Conservation (phyloP, 2,888 invertebrate genomes). For the Callyntrura guangdongensis region DNA sequence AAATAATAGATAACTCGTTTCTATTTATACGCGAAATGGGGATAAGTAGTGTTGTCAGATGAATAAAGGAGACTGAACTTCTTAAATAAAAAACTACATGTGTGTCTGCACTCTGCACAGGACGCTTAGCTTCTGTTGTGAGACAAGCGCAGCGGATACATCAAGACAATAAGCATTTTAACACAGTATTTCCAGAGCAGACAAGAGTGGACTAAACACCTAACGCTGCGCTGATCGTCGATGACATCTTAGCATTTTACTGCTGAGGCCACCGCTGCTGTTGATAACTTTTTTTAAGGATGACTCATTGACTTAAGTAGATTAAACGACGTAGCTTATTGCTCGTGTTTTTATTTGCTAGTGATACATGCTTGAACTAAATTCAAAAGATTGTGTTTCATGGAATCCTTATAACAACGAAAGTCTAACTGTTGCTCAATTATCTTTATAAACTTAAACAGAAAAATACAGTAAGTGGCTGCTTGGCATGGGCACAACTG, state of each 20-base stretch:
- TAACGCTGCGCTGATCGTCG: conserved; percentile 1
- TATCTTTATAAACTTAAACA: background rate
- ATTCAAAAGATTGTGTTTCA: background rate
- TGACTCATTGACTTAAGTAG: conserved; percentile 10
- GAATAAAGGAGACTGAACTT: conserved; percentile 26
- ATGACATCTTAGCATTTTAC: background rate
- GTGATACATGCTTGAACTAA: background rate
- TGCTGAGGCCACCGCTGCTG: background rate
- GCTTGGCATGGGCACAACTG: background rate
- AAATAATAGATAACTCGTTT: background rate
- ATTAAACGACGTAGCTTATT: background rate
- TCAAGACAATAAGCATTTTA: conserved; percentile 5
- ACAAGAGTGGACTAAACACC: background rate
- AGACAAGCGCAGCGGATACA: conserved; percentile 50
- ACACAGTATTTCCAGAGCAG: conserved; percentile 27
- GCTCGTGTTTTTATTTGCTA: background rate
- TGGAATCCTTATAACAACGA: background rate
- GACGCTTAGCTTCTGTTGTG: conserved; percentile 36
- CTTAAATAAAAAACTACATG: conserved; percentile 18
- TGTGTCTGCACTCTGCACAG: conserved; percentile 30
- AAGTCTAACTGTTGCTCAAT: conserved; percentile 14
- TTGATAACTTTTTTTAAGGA: background rate
- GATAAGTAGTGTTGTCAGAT: conserved; percentile 31
- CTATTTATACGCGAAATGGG: background rate
- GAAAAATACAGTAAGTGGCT: too few relatives aligned